Evolutionary conservation across 2,888 invertebrate genomes (phyloP).

Genomic region (Rhingia campestris): DNA sequence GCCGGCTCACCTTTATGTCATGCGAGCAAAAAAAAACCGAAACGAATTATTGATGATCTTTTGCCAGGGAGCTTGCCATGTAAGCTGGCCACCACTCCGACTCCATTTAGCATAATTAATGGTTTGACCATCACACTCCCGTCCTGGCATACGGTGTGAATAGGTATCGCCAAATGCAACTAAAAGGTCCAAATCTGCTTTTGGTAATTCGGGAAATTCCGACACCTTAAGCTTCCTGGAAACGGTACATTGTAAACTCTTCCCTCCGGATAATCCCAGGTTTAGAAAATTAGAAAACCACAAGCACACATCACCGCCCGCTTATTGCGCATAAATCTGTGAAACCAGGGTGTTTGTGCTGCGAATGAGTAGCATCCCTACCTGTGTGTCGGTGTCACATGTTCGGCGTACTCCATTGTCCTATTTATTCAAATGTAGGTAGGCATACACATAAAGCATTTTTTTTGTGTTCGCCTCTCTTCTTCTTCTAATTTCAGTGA

Average conservation of each 20-base stretch:
- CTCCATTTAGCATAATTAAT: constrained; percentile 43
- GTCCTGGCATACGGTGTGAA: background rate
- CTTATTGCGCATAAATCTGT: constrained; percentile 35
- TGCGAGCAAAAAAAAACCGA: constrained; percentile 14
- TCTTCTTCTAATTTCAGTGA: constrained; percentile 19
- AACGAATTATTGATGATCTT: constrained; percentile 48
- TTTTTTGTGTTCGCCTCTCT: background rate
- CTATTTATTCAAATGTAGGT: constrained; percentile 68
- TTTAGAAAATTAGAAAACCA: constrained; percentile 62
- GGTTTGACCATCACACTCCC: constrained; percentile 25
- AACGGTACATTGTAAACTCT: constrained; percentile 21
- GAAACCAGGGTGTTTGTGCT: constrained; percentile 4
- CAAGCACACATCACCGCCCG: constrained; percentile 32
- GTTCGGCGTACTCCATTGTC: constrained; percentile 58
- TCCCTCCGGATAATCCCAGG: constrained; percentile 39
- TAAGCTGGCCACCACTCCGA: background rate
- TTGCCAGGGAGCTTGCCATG: constrained; percentile 4
- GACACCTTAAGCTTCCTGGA: constrained; percentile 43
- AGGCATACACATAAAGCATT: background rate
- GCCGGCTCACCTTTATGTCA: constrained; percentile 39
- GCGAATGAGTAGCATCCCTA: constrained; percentile 14
- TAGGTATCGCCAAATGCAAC: background rate
- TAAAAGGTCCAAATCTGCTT: constrained; percentile 6
- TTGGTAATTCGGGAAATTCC: constrained; percentile 28
- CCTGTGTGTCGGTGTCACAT: constrained; percentile 39